Conservation (phyloP, 2,113 vertebrate species). For the Tringa solitaria region DNA sequence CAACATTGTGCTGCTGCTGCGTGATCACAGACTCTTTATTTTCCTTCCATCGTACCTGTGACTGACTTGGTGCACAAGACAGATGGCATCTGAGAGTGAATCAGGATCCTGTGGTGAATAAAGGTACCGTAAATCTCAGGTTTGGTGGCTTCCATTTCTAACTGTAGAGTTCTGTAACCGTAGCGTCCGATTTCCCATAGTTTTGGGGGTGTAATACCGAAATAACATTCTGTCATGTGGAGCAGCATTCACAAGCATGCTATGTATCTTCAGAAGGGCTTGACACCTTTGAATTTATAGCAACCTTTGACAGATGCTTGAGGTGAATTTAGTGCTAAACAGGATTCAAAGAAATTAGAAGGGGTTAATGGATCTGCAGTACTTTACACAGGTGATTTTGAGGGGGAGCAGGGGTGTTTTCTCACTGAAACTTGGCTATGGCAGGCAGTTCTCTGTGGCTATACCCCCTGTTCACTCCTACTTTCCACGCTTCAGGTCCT, state of each 20-base stretch:
- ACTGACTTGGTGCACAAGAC: not conserved
- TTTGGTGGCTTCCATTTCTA: not conserved
- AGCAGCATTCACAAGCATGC: not conserved
- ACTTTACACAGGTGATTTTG: not conserved
- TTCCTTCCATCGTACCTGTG: not conserved
- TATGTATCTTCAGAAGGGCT: not conserved
- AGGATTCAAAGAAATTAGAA: not conserved
- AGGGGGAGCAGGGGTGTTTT: not conserved
- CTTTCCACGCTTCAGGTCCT: not conserved
- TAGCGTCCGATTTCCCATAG: rapidly evolving
- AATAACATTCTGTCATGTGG: not conserved
- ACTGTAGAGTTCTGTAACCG: rapidly evolving
- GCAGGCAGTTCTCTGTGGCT: not conserved
- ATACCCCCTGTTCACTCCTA: not conserved
- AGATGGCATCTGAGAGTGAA: not conserved
- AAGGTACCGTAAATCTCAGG: not conserved
- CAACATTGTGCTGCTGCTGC: rapidly evolving
- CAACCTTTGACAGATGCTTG: not conserved
- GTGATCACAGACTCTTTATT: rapidly evolving
- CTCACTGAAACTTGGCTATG: not conserved
- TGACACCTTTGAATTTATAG: not conserved
- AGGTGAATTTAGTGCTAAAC: not conserved
- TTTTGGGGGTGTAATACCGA: not conserved
- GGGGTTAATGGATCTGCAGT: not conserved
- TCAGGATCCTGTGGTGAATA: not conserved